phyloP scores from a whole-genome alignment of 1,140 invertebrate species.

The Pissodes strobi region DNA sequence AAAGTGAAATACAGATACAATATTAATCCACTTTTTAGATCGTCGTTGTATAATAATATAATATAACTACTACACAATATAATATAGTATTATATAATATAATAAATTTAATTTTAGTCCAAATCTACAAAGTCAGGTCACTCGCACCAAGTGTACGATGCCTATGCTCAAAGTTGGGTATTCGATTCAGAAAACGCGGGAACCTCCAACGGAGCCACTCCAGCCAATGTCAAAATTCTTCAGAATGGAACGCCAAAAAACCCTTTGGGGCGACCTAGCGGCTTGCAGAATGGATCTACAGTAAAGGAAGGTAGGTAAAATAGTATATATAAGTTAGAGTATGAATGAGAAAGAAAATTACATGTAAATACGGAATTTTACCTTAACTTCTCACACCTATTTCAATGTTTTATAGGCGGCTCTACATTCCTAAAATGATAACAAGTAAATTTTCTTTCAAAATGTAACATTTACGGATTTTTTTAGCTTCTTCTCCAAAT shows the following conservation, averaged over 20 bases:
- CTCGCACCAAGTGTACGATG: constrained; percentile 51
- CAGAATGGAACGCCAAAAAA: constrained; percentile 48
- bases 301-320: constrained; percentile 17
- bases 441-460: too few relatives aligned
- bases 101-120: constrained; percentile 20
- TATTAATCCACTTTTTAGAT: too few relatives aligned
- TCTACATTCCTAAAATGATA: too few relatives aligned
- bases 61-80: background rate
- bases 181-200: constrained; percentile 50
- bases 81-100: background rate
- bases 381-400: too few relatives aligned
- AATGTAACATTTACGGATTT: too few relatives aligned
- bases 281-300: constrained; percentile 29
- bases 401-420: too few relatives aligned
- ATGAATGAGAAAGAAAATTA: too few relatives aligned
- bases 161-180: constrained; percentile 59
- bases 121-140: constrained; percentile 33
- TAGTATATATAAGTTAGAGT: background rate
- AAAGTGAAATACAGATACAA: too few relatives aligned
- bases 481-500: too few relatives aligned
- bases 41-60: background rate
- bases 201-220: constrained; percentile 38
- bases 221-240: constrained; percentile 41
- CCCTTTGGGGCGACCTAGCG: constrained; percentile 11
- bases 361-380: too few relatives aligned